Evolutionary conservation across 2,797 vertebrate species (phyloP), one percentile per base, ranked within the genome.

Genomic region (Liparis tanakae): DNA sequence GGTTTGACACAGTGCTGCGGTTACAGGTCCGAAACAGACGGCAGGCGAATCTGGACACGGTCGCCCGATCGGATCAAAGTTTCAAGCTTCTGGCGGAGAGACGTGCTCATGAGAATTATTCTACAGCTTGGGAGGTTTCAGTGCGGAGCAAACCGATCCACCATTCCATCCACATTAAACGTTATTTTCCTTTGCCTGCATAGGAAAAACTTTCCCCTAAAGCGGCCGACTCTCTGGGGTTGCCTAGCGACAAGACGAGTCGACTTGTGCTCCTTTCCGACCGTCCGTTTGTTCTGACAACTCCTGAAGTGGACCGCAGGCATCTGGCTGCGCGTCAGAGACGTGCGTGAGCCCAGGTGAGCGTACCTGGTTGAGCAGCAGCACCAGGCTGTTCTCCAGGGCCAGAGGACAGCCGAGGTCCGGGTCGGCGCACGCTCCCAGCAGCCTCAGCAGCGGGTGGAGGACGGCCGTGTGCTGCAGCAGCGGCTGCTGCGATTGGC

Each of bases 301-400:
- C 25, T 30, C 25, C 25, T 4, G 25, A 30, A 30, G 25, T 30
- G n/a, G n/a, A n/a, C n/a, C n/a, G n/a, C n/a, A n/a, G n/a, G n/a
- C n/a, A n/a, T n/a, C n/a, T n/a, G n/a, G n/a, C n/a, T n/a, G 1
- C 15, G 30, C 10, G 34, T 18, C 7, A 37, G 43, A 63, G 15
- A 22, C 12, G 7, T 13, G n/a, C 13, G 4, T 3, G n/a, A 22
- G 7, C 25, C 8, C 7, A 48, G 12, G 10, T 2, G 62, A 9
- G n/a, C 7, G 8, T 80, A 99, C 96, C 94, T 99, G 98, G 90
- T 97, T 98, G 82, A 99, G 97, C 81, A 99, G 95, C 79, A 98
- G 94, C 17, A 99, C 97, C 69, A 99, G 93, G 90, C 95, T 96
- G 88, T 94, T 95, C 88, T 98, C 96, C 66, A 99, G 89, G 14